phyloP scores from a whole-genome alignment of 2,797 vertebrate species.

The Lepilemur ruficaudatus region DNA sequence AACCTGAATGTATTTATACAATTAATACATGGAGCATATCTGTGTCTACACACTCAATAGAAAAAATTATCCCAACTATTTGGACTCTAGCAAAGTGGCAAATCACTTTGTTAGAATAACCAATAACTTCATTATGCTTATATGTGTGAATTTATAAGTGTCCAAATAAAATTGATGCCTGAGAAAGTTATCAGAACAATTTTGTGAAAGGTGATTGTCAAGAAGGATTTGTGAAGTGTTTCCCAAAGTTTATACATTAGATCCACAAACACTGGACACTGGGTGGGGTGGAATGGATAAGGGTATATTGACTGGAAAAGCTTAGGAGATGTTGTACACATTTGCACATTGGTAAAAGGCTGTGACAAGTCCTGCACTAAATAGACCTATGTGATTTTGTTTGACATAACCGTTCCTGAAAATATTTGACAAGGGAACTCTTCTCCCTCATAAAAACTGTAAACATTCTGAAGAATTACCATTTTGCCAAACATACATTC shows the following conservation, averaged over 20 bases:
- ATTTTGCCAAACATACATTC: background rate
- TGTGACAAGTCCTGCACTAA: background rate
- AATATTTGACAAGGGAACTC: background rate
- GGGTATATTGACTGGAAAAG: background rate
- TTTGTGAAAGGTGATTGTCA: background rate
- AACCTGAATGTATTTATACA: background rate
- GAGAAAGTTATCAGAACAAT: constrained; percentile 7
- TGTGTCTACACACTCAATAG: background rate
- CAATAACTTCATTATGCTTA: background rate
- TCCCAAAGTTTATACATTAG: background rate
- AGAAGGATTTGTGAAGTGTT: background rate
- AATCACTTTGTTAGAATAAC: background rate
- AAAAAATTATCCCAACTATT: background rate
- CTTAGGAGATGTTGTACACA: background rate
- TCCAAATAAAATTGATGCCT: background rate
- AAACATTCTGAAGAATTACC: background rate
- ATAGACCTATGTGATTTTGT: background rate
- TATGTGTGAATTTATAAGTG: background rate
- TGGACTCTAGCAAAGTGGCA: background rate
- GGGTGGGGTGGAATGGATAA: background rate
- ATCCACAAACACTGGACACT: background rate
- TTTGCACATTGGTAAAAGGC: background rate
- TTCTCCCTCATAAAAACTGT: background rate
- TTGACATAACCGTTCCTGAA: background rate
- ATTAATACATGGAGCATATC: background rate